Evolutionary conservation across 2,113 vertebrate species (phyloP), one percentile per base, ranked within the genome.

Genomic region (Nyctereutes procyonoides): DNA sequence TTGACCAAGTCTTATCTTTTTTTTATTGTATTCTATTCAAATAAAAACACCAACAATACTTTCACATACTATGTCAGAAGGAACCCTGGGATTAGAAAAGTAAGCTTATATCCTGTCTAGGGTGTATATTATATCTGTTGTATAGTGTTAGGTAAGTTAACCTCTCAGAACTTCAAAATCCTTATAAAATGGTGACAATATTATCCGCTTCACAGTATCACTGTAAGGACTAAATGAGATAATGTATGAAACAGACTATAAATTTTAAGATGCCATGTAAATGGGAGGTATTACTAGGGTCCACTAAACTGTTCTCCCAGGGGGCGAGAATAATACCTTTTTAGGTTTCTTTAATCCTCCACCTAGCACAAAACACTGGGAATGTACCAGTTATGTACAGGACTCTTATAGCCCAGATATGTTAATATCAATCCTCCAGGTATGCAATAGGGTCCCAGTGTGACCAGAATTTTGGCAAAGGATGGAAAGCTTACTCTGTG

Each of bases 1-100:
- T 0, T 10, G 9, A 67, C 53, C 11, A 7, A 74, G 69, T 1
- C 0, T 16, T 62, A 53, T 62, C 6, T 77, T 80, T 90, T 62
- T 95, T 80, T 80, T 81, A 89, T 9, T 83, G n/a, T 43, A 81
- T 30, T 77, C 43, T 90, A 51, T 76, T 92, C 28, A 88, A 94
- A 73, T 80, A 85, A 95, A 95, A 92, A 60, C 65, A 90, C 6
- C 19, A 90, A 71, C 35, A 38, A 88, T 43, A 94, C 9, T 69
- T 62, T 55, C n/a, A 62, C 10, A 56, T 8, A 93, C 15, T 53
- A 71, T 28, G 19, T 74, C 53, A 79, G 16, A 38, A 93, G 92
- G 43, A 95, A 90, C 24, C n/a, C 35, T 30, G 32, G 22, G 14
- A 77, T 63, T 74, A 73, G 43, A 51, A 96, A 79, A 76, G 28